phyloP scores from a whole-genome alignment of 2,113 vertebrate genomes.

The Silurus asotus region DNA sequence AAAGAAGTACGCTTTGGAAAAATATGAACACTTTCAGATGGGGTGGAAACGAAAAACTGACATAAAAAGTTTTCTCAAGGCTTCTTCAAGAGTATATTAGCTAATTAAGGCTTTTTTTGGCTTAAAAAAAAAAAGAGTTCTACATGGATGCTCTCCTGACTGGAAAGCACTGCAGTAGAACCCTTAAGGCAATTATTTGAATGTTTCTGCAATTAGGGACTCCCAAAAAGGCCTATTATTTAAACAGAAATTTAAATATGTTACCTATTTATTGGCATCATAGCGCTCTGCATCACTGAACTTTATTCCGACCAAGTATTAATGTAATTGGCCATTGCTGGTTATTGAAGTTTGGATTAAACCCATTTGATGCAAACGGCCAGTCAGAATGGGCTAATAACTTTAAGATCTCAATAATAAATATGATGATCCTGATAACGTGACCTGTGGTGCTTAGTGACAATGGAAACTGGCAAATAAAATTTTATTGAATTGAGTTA shows the following conservation, averaged over 20 bases:
- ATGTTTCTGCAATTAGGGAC: background rate
- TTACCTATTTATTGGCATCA: background rate
- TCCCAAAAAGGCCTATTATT: background rate
- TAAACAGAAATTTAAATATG: background rate
- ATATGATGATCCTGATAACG: background rate
- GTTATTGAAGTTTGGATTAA: background rate
- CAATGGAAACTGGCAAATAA: background rate
- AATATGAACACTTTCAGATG: background rate
- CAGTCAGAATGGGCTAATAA: background rate
- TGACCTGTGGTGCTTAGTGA: background rate
- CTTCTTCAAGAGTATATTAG: background rate
- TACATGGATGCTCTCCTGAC: background rate
- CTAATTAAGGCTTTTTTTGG: background rate
- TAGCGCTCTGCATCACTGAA: background rate
- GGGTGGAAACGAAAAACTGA: background rate
- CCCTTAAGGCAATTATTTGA: background rate
- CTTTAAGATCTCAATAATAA: constrained; percentile 3
- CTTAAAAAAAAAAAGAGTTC: background rate
- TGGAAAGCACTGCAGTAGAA: background rate
- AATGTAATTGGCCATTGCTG: background rate
- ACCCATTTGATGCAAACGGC: background rate
- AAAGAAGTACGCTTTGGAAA: constrained; percentile 8
- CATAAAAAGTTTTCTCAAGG: too few relatives aligned
- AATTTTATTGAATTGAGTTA: background rate
- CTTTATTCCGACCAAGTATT: background rate